phyloP scores from a whole-genome alignment of 2,797 vertebrate genomes.

The Buphagus erythrorhynchus region DNA sequence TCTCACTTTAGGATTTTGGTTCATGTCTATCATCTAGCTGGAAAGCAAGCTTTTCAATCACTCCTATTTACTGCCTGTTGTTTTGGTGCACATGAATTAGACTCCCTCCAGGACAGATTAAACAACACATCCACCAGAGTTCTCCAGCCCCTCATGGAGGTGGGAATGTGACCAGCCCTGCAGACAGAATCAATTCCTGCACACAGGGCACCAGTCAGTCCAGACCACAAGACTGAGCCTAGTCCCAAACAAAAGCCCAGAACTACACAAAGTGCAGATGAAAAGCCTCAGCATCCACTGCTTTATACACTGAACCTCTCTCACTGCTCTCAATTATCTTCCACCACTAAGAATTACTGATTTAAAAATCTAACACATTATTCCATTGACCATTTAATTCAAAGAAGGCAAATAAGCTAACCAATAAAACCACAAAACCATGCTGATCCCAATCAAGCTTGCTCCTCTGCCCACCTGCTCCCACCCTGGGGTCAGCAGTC shows the following conservation, averaged over 20 bases:
- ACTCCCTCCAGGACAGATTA: not conserved
- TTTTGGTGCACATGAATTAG: not conserved
- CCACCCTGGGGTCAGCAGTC: not conserved
- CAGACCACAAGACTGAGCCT: not conserved
- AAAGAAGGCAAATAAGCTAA: not conserved
- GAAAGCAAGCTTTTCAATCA: not conserved
- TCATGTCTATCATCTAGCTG: not conserved
- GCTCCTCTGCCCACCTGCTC: not conserved
- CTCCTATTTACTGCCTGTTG: not conserved
- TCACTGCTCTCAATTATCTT: not conserved
- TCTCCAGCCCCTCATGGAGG: not conserved
- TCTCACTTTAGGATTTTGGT: not conserved
- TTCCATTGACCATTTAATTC: not conserved
- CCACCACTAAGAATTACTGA: not conserved
- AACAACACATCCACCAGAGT: not conserved
- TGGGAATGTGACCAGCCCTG: not conserved
- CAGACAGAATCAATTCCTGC: not conserved
- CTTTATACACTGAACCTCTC: not conserved
- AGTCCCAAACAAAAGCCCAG: not conserved
- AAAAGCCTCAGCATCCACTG: not conserved
- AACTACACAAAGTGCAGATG: not conserved
- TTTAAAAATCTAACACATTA: not conserved
- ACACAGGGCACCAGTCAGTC: rapidly evolving
- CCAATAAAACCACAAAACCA: not conserved
- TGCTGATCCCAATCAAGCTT: not conserved